Base-by-base conservation (phyloP, 2,113 vertebrate genomes). In the Melanerpes aurifrons region DNA sequence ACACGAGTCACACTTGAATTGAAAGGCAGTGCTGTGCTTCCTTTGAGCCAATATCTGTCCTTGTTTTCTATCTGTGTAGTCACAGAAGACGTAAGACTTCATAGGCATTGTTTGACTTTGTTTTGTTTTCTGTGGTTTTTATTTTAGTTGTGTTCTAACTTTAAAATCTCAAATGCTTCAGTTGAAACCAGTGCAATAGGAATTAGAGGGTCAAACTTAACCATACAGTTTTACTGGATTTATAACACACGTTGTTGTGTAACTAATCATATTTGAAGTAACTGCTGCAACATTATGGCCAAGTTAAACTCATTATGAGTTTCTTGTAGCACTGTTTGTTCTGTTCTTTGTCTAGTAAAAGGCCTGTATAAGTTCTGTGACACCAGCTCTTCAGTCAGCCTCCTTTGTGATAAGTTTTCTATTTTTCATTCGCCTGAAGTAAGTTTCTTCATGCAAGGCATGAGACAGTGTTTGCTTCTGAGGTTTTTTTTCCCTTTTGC, bases 261-360 rank as follows among this genome's bases (percentile, higher is more conserved):
- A 25, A 13, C 25, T n/a, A 67, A 15, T 43, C 9, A 21, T 77
- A 15, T 18, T 70, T 78, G 17, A 86, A 82, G 12, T 19, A 48
- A 70, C 10, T 73, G 21, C 2, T 56, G 47, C 14, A 37, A 54
- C 4, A 4, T 31, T 13, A 63, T 67, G 43, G 24, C 6, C 7
- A 45, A 69, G 21, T 73, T 40, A 58, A 66, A 57, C 8, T 56
- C 11, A 7, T n/a, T 31, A 3, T 3, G 22, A 47, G 3, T 58
- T 74, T 48, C 15, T 76, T 0, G 0, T 40, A 62, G 35, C 1
- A 1, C 25, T 68, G 2, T 54, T 82, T 35, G 6, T 54, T 82
- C 22, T 69, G 1, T 48, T 43, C 10, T 15, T 86, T 61, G 77
- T 82, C 19, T 28, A 9, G 25, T 5, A 11, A 66, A 78, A 25